Base-by-base conservation (phyloP, 1,140 invertebrate genomes). In the Cardiocondyla obscurior region DNA sequence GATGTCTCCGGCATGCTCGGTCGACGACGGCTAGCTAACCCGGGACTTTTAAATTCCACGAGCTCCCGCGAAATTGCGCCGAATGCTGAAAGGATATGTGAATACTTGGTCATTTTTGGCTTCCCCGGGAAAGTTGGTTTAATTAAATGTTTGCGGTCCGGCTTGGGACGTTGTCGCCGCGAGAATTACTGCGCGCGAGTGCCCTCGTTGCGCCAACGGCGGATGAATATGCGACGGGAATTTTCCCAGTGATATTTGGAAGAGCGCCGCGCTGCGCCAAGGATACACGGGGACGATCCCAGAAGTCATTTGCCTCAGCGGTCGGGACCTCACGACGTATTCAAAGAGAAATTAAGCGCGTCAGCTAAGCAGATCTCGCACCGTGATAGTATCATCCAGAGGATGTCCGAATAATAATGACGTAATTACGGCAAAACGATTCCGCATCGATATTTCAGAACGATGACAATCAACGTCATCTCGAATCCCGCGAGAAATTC, bases 61-160 rank as follows among this genome's bases (percentile, higher is more conserved):
- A 65, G 46, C 28, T 77, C 30, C 19, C 22, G 46, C 60, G 16
- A 28, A 77, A 77, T 77, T 53, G 60, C 74, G 22, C 10, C 72
- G 60, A 39, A 33, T 65, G 42, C 42, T 25, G 12, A 62, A 49
- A 12, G 19, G 39, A 16, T 39, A 14, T 1, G 55, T 30, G 72
- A 58, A 44, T 25, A 30, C 42, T 12, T 30, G 19, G 30, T 77
- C 62, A 69, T 79, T 79, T 79, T 79, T 79, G 46, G 25, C 62
- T 42, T 39, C 33, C 33, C 22, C 22, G 3, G 22, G 25, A 53
- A 39, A n/a, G 22, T 53, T 39, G 62, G 33, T 67, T 79, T 79
- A 79, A 79, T 79, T 79, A 69, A 79, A 79, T 69, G 74, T 69
- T 79, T 67, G 46, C 22, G 30, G 39, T 49, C 49, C 33, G 33